phyloP scores from a whole-genome alignment of 2,888 invertebrate genomes.

The Acrobasis consociella region DNA sequence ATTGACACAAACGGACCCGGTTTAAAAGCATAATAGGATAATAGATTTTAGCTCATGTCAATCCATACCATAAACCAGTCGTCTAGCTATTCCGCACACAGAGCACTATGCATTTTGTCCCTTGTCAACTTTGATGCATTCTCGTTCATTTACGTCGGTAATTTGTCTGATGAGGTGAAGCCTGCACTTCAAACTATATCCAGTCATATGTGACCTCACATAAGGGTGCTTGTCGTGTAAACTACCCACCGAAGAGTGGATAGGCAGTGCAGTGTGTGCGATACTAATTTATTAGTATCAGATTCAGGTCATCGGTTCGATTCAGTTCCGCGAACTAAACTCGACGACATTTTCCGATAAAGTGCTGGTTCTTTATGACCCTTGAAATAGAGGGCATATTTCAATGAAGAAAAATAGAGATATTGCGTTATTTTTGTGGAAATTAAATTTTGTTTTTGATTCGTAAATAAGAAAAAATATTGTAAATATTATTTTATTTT shows the following conservation, averaged over 20 bases:
- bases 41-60: not conserved
- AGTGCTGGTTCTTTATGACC: not conserved
- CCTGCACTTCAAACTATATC: slow-evolving; percentile 1
- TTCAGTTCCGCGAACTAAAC: slow-evolving; percentile 23
- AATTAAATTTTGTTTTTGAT: too few relatives aligned
- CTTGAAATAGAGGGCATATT: not conserved
- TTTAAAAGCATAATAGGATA: not conserved
- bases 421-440: too few relatives aligned
- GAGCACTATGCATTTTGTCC: slow-evolving; percentile 22
- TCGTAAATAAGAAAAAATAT: too few relatives aligned
- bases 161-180: slow-evolving; percentile 21
- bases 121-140: slow-evolving; percentile 19
- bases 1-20: too few relatives aligned
- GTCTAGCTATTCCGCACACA: not conserved
- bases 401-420: too few relatives aligned
- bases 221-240: slow-evolving; percentile 8
- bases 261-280: slow-evolving; percentile 14
- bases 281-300: slow-evolving; percentile 41
- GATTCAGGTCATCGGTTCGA: slow-evolving; percentile 40
- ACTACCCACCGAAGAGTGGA: not conserved
- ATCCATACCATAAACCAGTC: not conserved
- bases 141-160: slow-evolving; percentile 21
- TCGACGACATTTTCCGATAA: slow-evolving; percentile 9
- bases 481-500: too few relatives aligned
- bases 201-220: not conserved